Percentiles rank a stretch among this genome's conserved stretches.
Conservation (phyloP, 2,113 vertebrate species). For the Leuciscus idus region DNA sequence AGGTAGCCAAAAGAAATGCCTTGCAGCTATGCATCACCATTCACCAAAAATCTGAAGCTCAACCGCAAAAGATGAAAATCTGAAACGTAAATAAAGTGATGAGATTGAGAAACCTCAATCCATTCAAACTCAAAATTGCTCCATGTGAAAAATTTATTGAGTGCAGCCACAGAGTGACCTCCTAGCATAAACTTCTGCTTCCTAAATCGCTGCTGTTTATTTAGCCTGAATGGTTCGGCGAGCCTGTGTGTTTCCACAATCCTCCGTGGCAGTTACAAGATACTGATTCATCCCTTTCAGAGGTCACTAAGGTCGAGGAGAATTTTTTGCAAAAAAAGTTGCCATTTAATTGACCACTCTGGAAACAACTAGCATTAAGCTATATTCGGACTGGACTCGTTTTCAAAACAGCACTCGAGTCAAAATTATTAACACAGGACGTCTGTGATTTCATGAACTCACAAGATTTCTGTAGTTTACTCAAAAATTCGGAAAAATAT, state of each 20-base stretch:
- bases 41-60: conserved; percentile 30
- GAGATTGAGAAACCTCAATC: conserved; percentile 66
- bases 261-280: conserved; percentile 62
- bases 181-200: conserved; percentile 64
- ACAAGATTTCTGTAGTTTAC: not conserved
- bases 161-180: conserved; percentile 65
- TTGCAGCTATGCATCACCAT: conserved; percentile 46
- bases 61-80: conserved; percentile 45
- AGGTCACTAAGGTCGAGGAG: conserved; percentile 12
- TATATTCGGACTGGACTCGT: not conserved
- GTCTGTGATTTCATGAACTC: not conserved
- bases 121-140: conserved; percentile 60
- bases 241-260: conserved; percentile 49
- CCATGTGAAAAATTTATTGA: conserved; percentile 60
- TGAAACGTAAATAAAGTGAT: conserved; percentile 64
- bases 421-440: not conserved
- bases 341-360: not conserved
- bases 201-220: conserved; percentile 60
- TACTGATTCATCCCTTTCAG: conserved; percentile 60
- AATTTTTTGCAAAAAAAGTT: not conserved
- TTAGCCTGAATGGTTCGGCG: conserved; percentile 55
- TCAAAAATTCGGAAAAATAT: not conserved
- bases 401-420: not conserved
- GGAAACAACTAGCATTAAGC: not conserved
- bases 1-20: conserved; percentile 51